Evolutionary conservation across 2,888 invertebrate genomes (phyloP), one percentile per base, ranked within the genome.

Genomic region (Girardia tigrina): DNA sequence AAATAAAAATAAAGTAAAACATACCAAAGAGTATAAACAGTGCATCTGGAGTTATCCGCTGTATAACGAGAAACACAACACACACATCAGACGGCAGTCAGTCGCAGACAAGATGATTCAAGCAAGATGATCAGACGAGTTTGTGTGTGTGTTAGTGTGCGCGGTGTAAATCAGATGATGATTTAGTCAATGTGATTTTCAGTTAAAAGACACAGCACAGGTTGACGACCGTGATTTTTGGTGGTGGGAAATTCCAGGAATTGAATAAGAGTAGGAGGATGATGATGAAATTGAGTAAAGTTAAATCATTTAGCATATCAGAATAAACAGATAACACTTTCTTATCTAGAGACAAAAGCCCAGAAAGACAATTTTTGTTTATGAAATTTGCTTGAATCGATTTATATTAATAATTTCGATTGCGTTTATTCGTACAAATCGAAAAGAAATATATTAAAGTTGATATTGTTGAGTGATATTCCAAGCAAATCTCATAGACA

Each of bases 11-110:
- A n/a, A 71, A 26, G 27, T 26, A 20, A n/a, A 72, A 77, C 77
- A 36, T 77, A 77, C 77, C 77, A 42, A 77, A 77, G 56, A 77
- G 74, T 29, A 77, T 77, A 70, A 77, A 77, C 27, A 77, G 70
- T 70, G 76, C 77, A 70, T 77, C 77, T 70, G 77, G 77, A 26
- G 75, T 77, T 42, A 77, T 72, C 69, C 77, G 75, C 77, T 77
- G 71, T 77, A 12, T 56, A 56, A n/a, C 23, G n/a, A 56, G 56
- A 56, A 56, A 56, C 56, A n/a, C n/a, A n/a, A n/a, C n/a, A n/a
- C n/a, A n/a, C n/a, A n/a, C n/a, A n/a, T n/a, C n/a, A n/a, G n/a
- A n/a, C n/a, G n/a, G n/a, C n/a, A n/a, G n/a, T n/a, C n/a, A 56
- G 56, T 56, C 56, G 56, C n/a, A 56, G 56, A 56, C 23, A 56